These are phyloP conservation scores for Nautilus pompilius DNA, from an alignment of 1,140 invertebrate genomes.

Conservation along the genomic window DNA sequence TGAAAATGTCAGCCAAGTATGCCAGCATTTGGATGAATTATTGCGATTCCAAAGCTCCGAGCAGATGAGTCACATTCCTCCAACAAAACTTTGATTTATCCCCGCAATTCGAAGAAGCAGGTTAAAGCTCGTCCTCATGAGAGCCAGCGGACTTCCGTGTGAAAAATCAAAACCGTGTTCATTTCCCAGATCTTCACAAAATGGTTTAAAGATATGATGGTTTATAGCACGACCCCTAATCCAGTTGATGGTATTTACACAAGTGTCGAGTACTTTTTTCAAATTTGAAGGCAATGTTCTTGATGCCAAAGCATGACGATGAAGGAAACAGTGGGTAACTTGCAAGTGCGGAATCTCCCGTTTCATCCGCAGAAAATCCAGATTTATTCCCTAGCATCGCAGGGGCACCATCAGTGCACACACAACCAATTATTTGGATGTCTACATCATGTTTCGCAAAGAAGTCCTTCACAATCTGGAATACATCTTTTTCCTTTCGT, in stretches of 20 bases:
- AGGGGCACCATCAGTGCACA: not conserved
- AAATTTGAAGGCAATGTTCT: not conserved
- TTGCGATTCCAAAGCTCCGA: not conserved
- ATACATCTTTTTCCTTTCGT: constrained; percentile 2
- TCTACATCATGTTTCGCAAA: not conserved
- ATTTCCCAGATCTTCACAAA: not conserved
- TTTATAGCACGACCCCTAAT: not conserved
- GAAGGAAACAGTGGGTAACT: not conserved
- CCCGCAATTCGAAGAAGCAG: not conserved
- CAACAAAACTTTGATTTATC: not conserved
- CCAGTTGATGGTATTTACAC: not conserved
- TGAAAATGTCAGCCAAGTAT: not conserved
- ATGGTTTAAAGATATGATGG: not conserved
- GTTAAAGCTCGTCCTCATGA: not conserved
- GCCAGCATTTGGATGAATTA: constrained; percentile 3
- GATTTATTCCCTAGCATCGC: not conserved
- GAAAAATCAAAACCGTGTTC: not conserved
- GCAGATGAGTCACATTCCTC: not conserved
- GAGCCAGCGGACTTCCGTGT: not conserved
- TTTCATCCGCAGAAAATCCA: not conserved
- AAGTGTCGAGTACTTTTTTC: constrained; percentile 1
- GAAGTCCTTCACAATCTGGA: not conserved
- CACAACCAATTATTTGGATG: not conserved
- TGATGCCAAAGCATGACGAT: not conserved
- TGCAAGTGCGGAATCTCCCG: not conserved